Base-by-base conservation (phyloP, 2,888 invertebrate species). In the Oligia fasciuncula region DNA sequence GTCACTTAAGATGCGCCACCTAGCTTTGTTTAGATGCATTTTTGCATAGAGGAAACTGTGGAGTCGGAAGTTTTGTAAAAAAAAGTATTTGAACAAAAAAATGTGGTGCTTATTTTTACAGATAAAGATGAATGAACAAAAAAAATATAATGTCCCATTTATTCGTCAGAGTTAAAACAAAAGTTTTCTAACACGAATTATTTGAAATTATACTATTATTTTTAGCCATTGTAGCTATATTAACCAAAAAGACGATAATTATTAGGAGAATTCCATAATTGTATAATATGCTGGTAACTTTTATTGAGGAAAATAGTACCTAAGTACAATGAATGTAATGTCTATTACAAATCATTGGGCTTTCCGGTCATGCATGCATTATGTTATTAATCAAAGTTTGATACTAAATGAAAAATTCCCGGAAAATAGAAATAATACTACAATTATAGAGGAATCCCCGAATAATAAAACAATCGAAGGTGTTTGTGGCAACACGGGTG, bases 21-120 rank as follows among this genome's bases (percentile, higher is more conserved):
- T 92, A 93, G 91, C 93, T 94, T 94, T 94, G 94, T 93, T 92
- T 94, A 93, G 93, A 93, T 94, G 94, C 93, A 93, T 90, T 94
- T 93, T 87, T 86, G 92, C 80, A 94, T 91, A 94, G 80, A 51
- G 87, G 66, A 84, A 71, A 54, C 57, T 54, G 29, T 93, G 73
- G 94, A 94, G 93, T 85, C 72, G 84, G 1, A 29, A 9, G 3
- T 4, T 35, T 54, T 19, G n/a, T 62, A 11, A 3, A n/a, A 9
- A n/a, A 23, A 11, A 17, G 2, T 14, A 13, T n/a, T 29, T 35
- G 9, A n/a, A 13, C 29, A 29, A 5, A n/a, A 17, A 14, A 0
- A 8, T 11, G 9, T 60, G 4, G 17, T 17, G n/a, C 17, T 66
- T 73, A 40, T n/a, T 40, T n/a, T 8, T 43, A n/a, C 0, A 2